phyloP scores from a whole-genome alignment of 30 jellyfish, hydroid and myxozoan genomes.

The Hydra vulgaris region DNA sequence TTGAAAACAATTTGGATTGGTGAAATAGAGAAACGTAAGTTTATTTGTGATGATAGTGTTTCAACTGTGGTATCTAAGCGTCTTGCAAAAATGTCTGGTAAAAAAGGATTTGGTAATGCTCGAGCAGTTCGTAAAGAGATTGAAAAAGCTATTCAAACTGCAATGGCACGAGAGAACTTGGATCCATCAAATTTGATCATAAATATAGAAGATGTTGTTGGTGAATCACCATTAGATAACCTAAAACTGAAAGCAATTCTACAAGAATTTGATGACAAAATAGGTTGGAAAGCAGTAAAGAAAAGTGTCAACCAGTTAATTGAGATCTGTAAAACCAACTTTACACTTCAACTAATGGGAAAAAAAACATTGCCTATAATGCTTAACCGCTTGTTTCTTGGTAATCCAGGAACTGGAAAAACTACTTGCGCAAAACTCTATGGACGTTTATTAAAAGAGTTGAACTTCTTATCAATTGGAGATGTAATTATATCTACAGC shows the following conservation, averaged over 20 bases:
- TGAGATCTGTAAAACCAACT: slow-evolving; percentile 10
- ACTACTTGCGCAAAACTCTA: slow-evolving; percentile 18
- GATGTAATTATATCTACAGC: slow-evolving; percentile 19
- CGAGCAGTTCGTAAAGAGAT: slow-evolving; percentile 26
- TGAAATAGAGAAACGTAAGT: slow-evolving; percentile 7
- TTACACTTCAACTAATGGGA: slow-evolving; percentile 3
- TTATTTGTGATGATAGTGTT: slow-evolving; percentile 7
- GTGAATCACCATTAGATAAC: slow-evolving; percentile 14
- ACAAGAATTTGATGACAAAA: slow-evolving; percentile 1
- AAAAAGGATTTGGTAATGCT: slow-evolving; percentile 21
- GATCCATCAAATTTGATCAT: background rate
- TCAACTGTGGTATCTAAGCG: slow-evolving; percentile 6
- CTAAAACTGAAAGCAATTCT: slow-evolving; percentile 10
- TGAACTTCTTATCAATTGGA: slow-evolving; percentile 15
- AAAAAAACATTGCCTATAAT: slow-evolving; percentile 16
- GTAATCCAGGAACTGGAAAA: slow-evolving; percentile 26
- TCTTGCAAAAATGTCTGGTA: slow-evolving; percentile 6
- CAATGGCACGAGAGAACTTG: slow-evolving; percentile 12
- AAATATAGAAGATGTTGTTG: slow-evolving; percentile 14
- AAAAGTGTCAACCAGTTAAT: background rate
- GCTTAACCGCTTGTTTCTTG: slow-evolving; percentile 22
- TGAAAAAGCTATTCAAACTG: slow-evolving; percentile 14
- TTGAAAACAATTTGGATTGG: slow-evolving; percentile 20
- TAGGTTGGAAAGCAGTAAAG: slow-evolving; percentile 8
- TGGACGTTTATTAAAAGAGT: slow-evolving; percentile 21